Percentiles rank a stretch among this genome's conserved stretches.
These are phyloP conservation scores for Cheilosia variabilis DNA, from an alignment of 2,888 invertebrate genomes.

Conservation along the genomic window DNA sequence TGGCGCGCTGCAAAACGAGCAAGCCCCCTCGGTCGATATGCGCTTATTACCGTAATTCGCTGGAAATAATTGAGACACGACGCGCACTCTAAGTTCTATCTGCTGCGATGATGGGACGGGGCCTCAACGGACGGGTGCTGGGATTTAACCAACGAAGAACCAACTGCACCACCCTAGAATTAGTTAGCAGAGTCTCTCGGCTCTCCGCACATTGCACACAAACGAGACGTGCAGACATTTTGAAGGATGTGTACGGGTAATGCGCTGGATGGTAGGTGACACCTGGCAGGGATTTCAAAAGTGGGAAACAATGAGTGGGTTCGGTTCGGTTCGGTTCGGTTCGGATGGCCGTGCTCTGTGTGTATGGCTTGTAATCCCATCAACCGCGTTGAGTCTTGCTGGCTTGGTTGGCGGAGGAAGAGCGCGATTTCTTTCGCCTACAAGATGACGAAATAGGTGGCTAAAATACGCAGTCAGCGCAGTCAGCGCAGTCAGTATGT, in stretches of 20 bases:
- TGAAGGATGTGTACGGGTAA: slow-evolving; percentile 70
- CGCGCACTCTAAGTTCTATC: slow-evolving; percentile 70
- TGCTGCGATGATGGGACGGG: neutral
- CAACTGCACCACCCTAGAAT: slow-evolving; percentile 24
- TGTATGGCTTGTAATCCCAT: slow-evolving; percentile 54
- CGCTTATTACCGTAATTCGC: slow-evolving; percentile 76
- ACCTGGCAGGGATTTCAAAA: slow-evolving; percentile 74
- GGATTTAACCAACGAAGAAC: slow-evolving; percentile 13
- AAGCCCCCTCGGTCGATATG: slow-evolving; percentile 66
- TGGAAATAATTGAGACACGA: slow-evolving; percentile 76
- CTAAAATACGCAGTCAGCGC: slow-evolving; percentile 38
- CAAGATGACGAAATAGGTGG: slow-evolving; percentile 58
- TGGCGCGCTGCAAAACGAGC: slow-evolving; percentile 5
- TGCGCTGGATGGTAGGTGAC: slow-evolving; percentile 65
- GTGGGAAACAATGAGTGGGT: slow-evolving; percentile 72
- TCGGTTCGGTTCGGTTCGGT: neutral
- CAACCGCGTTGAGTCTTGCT: slow-evolving; percentile 51
- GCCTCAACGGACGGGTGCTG: slow-evolving; percentile 1
- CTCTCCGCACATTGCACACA: slow-evolving; percentile 57
- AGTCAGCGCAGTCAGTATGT: slow-evolving; percentile 50
- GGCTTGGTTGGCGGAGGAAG: slow-evolving; percentile 30
- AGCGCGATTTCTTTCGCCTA: slow-evolving; percentile 8
- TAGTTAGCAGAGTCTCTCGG: slow-evolving; percentile 14
- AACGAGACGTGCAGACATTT: slow-evolving; percentile 73
- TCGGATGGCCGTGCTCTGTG: neutral